Evolutionary conservation across 1,140 invertebrate species (phyloP).

Genomic region (Protaetia brevitarsis): DNA sequence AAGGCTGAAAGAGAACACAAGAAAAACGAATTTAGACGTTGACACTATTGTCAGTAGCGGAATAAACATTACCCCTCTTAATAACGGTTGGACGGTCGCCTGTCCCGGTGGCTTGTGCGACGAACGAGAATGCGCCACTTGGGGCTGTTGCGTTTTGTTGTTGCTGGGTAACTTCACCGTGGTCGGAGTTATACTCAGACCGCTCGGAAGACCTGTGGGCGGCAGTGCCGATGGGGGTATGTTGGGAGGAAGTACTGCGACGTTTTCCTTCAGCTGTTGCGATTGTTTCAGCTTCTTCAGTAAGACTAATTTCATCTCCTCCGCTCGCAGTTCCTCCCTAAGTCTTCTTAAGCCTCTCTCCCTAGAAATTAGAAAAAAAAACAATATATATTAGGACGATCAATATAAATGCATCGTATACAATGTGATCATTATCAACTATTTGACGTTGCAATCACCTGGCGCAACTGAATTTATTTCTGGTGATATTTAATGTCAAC

Average conservation of each 20-base stretch:
- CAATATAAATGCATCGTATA: too few relatives aligned
- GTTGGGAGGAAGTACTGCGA: conserved; percentile 60
- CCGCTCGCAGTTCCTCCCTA: conserved; percentile 82
- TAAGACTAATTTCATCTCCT: conserved; percentile 93
- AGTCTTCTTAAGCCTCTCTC: conserved; percentile 72
- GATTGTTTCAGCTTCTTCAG: conserved; percentile 91
- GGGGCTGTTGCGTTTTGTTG: conserved; percentile 40
- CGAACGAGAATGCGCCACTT: conserved; percentile 45
- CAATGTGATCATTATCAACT: too few relatives aligned
- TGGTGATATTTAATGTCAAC: too few relatives aligned
- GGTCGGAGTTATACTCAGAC: conserved; percentile 46
- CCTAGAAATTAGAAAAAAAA: conserved; percentile 49
- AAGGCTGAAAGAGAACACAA: conserved; percentile 48
- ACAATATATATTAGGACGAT: background rate
- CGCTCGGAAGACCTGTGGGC: conserved; percentile 46
- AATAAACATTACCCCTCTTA: conserved; percentile 49
- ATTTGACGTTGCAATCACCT: too few relatives aligned
- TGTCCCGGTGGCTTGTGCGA: conserved; percentile 38
- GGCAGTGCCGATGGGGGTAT: conserved; percentile 53
- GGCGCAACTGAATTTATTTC: too few relatives aligned
- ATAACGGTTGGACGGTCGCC: conserved; percentile 44
- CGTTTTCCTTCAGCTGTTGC: conserved; percentile 84
- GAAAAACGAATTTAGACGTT: background rate
- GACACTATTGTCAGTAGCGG: background rate
- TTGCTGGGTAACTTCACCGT: conserved; percentile 44